Conservation (phyloP, 2,888 invertebrate species). For the Xiphydria camelus region DNA sequence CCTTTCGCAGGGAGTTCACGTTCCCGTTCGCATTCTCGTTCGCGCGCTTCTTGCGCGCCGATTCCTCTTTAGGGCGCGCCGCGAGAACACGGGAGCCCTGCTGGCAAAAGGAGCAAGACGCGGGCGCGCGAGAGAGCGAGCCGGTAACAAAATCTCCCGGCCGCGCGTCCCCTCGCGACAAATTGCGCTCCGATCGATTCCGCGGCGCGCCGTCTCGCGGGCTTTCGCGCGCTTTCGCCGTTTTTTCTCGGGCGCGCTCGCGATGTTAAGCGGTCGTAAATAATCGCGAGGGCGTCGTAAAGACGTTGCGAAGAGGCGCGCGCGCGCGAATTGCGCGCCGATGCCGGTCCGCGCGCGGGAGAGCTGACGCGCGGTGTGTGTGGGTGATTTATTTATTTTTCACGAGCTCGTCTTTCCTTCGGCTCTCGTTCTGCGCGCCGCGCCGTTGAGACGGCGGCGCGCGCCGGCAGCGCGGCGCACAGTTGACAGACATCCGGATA, state of each 20-base stretch:
- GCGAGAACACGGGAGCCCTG: too few relatives aligned
- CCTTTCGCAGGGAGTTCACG: too few relatives aligned
- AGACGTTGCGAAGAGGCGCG: neutral
- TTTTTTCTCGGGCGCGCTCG: neutral
- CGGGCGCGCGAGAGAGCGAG: too few relatives aligned
- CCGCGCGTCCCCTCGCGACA: too few relatives aligned
- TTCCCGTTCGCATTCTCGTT: slow-evolving; percentile 1
- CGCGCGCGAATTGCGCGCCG: neutral
- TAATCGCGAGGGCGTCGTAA: slow-evolving; percentile 1
- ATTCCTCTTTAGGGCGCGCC: slow-evolving; percentile 2
- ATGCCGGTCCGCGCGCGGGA: too few relatives aligned
- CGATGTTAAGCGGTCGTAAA: slow-evolving; percentile 1
- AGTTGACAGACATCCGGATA: too few relatives aligned
- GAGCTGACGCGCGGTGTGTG: neutral
- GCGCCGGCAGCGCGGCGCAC: neutral
- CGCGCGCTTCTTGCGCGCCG: slow-evolving; percentile 2
- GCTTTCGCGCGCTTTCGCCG: neutral
- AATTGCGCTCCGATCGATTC: too few relatives aligned
- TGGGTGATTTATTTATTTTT: neutral
- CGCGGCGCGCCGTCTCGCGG: too few relatives aligned
- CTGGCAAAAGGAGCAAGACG: too few relatives aligned
- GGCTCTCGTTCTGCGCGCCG: neutral
- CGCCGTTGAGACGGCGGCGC: neutral
- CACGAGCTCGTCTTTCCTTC: neutral
- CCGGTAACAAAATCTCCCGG: too few relatives aligned